These are phyloP conservation scores for Holcopasites calliopsidis DNA, from an alignment of 1,140 invertebrate genomes.

Conservation along the genomic window DNA sequence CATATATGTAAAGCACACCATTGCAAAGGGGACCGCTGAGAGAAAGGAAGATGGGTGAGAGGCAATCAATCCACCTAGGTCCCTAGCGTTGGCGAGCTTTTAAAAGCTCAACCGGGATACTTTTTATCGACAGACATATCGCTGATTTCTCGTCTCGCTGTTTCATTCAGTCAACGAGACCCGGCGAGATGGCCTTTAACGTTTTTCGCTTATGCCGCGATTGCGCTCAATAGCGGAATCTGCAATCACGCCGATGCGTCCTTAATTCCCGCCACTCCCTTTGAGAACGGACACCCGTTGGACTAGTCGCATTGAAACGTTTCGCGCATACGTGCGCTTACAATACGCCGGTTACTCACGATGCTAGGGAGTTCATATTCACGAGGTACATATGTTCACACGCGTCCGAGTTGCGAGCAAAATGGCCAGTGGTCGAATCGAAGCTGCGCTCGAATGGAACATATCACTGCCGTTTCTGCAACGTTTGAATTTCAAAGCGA, in stretches of 20 bases:
- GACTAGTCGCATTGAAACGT: constrained; percentile 21
- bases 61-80: constrained; percentile 13
- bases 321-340: constrained; percentile 13
- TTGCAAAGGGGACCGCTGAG: no score
- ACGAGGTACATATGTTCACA: constrained; percentile 33
- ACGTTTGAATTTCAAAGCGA: constrained; percentile 9
- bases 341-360: constrained; percentile 13
- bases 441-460: constrained; percentile 18
- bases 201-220: not conserved
- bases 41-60: not conserved
- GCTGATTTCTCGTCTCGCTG: constrained; percentile 5
- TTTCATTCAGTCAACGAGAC: not conserved
- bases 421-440: not conserved
- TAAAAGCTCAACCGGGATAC: constrained; percentile 16
- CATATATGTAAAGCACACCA: no score
- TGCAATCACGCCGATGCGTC: not conserved
- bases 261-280: constrained; percentile 9
- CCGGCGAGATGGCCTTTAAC: not conserved
- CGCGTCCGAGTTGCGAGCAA: not conserved
- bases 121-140: constrained; percentile 15
- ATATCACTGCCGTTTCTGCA: constrained; percentile 24
- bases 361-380: constrained; percentile 27
- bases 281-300: constrained; percentile 15
- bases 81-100: constrained; percentile 21
- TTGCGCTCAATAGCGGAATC: not conserved